These are phyloP conservation scores for Diadophis punctatus DNA, from an alignment of 2,113 vertebrate species.

Conservation along the genomic window DNA sequence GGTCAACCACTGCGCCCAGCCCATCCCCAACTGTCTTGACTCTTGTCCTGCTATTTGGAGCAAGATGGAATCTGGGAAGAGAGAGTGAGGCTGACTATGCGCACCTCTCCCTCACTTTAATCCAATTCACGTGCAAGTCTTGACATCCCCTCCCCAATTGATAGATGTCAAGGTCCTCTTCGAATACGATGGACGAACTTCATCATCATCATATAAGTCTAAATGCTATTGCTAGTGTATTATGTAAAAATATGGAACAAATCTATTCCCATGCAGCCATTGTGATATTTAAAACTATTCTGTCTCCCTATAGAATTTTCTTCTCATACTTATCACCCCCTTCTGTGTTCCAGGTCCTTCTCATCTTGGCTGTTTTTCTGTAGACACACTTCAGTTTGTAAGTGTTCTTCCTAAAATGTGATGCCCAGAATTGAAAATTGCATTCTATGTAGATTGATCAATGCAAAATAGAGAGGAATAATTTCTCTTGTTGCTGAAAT, in stretches of 20 bases:
- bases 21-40: too few species aligned
- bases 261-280: neutral
- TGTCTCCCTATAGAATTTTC: neutral
- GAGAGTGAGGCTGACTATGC: too few species aligned
- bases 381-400: neutral
- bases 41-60: too few species aligned
- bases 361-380: neutral
- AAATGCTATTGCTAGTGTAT: neutral
- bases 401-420: neutral
- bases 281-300: neutral
- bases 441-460: neutral
- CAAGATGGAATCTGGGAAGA: too few species aligned
- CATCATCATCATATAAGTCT: too few species aligned
- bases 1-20: too few species aligned
- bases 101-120: too few species aligned
- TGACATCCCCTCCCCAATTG: too few species aligned
- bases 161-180: too few species aligned
- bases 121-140: too few species aligned
- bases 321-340: neutral
- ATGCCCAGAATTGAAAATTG: neutral
- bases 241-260: neutral
- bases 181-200: too few species aligned
- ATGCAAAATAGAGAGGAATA: neutral
- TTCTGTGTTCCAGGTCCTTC: neutral
- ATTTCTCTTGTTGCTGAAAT: neutral